phyloP scores from a whole-genome alignment of 2,888 invertebrate genomes.

The Syrphus vitripennis region DNA sequence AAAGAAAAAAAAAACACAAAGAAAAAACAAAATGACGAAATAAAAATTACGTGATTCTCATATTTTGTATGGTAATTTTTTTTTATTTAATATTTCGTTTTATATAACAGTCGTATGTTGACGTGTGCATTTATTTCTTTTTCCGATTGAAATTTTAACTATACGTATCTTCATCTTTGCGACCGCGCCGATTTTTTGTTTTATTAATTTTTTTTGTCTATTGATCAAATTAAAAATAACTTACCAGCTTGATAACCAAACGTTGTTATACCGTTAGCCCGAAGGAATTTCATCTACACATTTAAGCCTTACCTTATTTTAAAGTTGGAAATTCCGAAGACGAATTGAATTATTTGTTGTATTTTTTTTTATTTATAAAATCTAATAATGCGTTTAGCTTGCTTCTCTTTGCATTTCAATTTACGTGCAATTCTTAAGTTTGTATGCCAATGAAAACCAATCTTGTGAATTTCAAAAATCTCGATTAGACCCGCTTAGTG shows the following conservation, averaged over 20 bases:
- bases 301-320: constrained; percentile 79
- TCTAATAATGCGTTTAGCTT: background rate
- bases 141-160: constrained; percentile 29
- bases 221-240: constrained; percentile 75
- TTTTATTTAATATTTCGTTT: constrained; percentile 59
- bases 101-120: constrained; percentile 77
- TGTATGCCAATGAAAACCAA: background rate
- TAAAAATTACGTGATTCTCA: constrained; percentile 64
- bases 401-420: background rate
- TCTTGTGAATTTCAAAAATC: background rate
- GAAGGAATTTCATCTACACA: constrained; percentile 75
- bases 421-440: background rate
- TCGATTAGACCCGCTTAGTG: background rate
- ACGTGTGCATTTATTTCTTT: constrained; percentile 77
- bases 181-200: constrained; percentile 73
- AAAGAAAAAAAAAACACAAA: constrained; percentile 72
- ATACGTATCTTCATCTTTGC: constrained; percentile 72
- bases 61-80: constrained; percentile 67
- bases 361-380: background rate
- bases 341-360: constrained; percentile 10
- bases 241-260: constrained; percentile 80
- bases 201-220: constrained; percentile 54
- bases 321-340: constrained; percentile 73
- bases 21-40: constrained; percentile 67
- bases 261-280: constrained; percentile 80